Evolutionary conservation across 2,888 invertebrate genomes (phyloP), one percentile per base, ranked within the genome.

Genomic region (Atrina japonica): DNA sequence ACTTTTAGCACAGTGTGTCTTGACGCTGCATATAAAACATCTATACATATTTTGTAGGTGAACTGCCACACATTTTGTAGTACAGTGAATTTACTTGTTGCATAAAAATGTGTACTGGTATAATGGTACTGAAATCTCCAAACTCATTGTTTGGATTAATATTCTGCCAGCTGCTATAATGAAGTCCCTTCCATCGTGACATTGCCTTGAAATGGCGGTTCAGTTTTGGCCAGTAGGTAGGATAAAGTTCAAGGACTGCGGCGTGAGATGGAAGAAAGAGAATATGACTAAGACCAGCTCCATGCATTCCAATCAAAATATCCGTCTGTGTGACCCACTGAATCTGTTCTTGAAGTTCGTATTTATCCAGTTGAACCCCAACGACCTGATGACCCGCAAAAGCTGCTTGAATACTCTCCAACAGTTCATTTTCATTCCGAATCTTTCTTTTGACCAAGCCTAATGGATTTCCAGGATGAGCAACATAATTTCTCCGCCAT

Each of bases 281-380:
- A 14, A 88, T 80, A 68, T 89, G 89, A 7, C 88, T 83, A 43
- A 90, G 74, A 3, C 89, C 90, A 2, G 90, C 90, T 11, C 90
- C 90, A 64, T 90, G 90, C 89, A 90, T 90, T 5, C 89, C 89
- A 1, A 90, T 78, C 16, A 90, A 75, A 56, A 90, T 82, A 76
- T 90, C 89, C 1, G 89, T 86, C 11, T 77, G 70, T 1, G 83
- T 43, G 3, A 90, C 80, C 3, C 80, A 30, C 43, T 83, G 35
- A 14, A 90, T 76, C 74, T 90, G 90, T 27, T 86, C 67, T 23
- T 75, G 53, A 75, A 90, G 86, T n/a, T 76, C 52, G 53, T 87
- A 72, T 18, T 78, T 29, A 49, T 90, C 90, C 6, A 90, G 74
- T 77, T 89, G 88, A 23, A 85, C 40, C 14, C 82, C 88, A n/a